phyloP scores from a whole-genome alignment of 2,113 vertebrate species.

The Protobothrops flavoviridis region DNA sequence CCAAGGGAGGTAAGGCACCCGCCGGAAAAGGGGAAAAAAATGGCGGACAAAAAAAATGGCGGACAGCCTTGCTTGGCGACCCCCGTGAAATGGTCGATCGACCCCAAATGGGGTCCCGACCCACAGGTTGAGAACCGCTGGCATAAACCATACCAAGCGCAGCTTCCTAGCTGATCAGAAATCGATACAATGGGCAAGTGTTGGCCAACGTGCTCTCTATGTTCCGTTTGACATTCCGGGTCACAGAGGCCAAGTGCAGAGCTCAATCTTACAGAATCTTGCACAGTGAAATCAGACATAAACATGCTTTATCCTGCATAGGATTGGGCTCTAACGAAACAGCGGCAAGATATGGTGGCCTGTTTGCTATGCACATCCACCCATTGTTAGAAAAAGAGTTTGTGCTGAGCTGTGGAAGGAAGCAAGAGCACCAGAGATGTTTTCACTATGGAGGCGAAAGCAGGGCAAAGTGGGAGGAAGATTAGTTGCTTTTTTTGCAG shows the following conservation, averaged over 20 bases:
- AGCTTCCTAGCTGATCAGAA: not conserved
- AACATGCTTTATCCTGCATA: not conserved
- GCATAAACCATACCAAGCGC: not conserved
- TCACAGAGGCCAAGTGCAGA: too few species aligned
- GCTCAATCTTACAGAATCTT: not conserved
- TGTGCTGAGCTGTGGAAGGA: not conserved
- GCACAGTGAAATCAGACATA: not conserved
- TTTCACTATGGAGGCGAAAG: not conserved
- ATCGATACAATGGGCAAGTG: not conserved
- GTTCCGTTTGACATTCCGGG: not conserved
- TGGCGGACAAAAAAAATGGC: too few species aligned
- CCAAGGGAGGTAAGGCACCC: too few species aligned
- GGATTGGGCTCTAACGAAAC: not conserved
- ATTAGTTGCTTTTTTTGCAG: not conserved
- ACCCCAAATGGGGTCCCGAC: too few species aligned
- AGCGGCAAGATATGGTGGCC: not conserved
- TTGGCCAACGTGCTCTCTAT: not conserved
- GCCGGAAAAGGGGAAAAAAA: too few species aligned
- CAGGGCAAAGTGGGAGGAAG: not conserved
- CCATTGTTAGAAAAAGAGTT: not conserved
- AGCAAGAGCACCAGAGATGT: not conserved
- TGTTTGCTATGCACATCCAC: not conserved
- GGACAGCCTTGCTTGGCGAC: too few species aligned
- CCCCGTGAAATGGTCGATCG: too few species aligned
- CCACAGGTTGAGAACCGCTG: too few species aligned